Conservation (phyloP, 2,797 vertebrate genomes). For the Enteromius argenteus region DNA sequence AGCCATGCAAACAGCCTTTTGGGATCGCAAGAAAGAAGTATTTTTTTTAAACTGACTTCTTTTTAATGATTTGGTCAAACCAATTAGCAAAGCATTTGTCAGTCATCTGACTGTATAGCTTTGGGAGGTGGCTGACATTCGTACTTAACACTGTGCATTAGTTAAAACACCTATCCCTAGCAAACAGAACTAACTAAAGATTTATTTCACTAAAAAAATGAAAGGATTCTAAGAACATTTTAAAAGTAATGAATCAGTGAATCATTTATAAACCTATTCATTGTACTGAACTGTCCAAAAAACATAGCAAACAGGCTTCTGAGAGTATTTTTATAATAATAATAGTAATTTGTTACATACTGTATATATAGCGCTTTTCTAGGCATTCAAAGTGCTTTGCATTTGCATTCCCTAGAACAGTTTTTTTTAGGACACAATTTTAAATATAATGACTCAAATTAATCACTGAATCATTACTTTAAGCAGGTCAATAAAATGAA, state of each 20-base stretch:
- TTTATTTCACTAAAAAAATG: neutral
- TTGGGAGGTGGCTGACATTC: neutral
- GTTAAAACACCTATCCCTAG: neutral
- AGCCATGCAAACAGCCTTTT: neutral
- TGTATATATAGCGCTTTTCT: neutral
- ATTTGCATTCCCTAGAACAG: too few species aligned
- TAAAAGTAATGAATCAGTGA: neutral
- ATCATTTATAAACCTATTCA: neutral
- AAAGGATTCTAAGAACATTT: neutral
- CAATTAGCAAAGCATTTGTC: neutral
- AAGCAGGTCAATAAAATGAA: neutral
- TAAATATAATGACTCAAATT: neutral
- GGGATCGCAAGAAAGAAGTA: neutral
- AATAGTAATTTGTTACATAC: too few species aligned
- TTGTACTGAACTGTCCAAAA: neutral
- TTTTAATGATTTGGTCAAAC: neutral
- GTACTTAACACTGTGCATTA: neutral
- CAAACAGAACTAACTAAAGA: neutral
- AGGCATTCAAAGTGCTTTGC: too few species aligned
- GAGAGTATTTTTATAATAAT: neutral
- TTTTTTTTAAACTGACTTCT: too few species aligned
- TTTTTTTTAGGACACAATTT: too few species aligned
- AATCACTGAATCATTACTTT: neutral
- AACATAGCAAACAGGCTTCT: neutral
- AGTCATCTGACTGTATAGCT: neutral